Conservation (phyloP, 2,888 invertebrate genomes). For the Heteromyza rotundicornis region DNA sequence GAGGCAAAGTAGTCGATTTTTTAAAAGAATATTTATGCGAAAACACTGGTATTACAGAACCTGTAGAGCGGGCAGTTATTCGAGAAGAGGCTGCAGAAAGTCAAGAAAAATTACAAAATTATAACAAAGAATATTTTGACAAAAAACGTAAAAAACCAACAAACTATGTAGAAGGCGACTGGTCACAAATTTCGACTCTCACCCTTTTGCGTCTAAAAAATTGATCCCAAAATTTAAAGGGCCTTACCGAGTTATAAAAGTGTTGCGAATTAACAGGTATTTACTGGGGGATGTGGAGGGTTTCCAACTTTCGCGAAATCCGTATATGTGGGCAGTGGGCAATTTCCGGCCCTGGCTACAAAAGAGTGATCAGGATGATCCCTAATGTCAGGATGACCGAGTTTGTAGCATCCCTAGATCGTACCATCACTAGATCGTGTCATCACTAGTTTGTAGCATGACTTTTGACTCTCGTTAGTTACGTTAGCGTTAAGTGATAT, state of each 20-base stretch:
- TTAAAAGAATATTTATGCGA: slow-evolving; percentile 19
- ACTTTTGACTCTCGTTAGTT: background rate
- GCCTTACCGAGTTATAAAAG: slow-evolving; percentile 2
- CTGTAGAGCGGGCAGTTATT: slow-evolving; percentile 15
- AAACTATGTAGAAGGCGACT: too few species aligned
- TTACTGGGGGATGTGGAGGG: background rate
- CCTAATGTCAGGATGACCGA: background rate
- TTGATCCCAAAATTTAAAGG: slow-evolving; percentile 1
- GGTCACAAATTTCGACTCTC: background rate
- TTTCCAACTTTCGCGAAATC: background rate
- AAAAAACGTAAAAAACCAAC: slow-evolving; percentile 19
- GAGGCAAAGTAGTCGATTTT: too few species aligned
- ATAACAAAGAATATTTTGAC: too few species aligned
- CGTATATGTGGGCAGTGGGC: slow-evolving; percentile 9
- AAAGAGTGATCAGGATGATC: background rate
- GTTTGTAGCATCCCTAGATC: background rate
- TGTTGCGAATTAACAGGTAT: slow-evolving; percentile 5
- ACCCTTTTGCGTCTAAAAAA: background rate
- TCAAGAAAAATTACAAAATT: too few species aligned
- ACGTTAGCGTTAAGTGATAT: background rate
- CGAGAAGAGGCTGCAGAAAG: too few species aligned
- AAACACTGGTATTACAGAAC: background rate
- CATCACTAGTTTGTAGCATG: background rate
- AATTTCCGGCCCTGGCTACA: slow-evolving; percentile 14
- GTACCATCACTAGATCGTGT: background rate